phyloP scores from a whole-genome alignment of 2,888 invertebrate species.

The Callosobruchus maculatus region DNA sequence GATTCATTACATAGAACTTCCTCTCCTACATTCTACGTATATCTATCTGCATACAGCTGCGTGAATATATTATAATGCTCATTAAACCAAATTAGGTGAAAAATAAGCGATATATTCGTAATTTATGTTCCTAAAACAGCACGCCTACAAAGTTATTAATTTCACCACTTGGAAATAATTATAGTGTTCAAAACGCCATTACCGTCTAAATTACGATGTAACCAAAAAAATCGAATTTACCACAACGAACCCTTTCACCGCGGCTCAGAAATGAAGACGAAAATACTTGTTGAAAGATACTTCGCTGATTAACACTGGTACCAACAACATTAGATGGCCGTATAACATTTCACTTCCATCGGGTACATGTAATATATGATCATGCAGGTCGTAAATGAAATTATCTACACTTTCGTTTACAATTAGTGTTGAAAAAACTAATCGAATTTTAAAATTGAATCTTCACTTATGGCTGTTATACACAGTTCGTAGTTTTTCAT shows the following conservation, averaged over 20 bases:
- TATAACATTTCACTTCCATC: not conserved
- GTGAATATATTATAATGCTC: not conserved
- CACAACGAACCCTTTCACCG: not conserved
- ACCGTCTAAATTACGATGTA: not conserved
- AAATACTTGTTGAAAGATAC: not conserved
- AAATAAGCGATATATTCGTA: not conserved
- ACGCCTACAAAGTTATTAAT: not conserved
- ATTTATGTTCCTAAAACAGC: not conserved
- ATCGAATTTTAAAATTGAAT: not conserved
- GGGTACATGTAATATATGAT: not conserved
- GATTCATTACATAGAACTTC: too few relatives aligned
- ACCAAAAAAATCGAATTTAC: not conserved
- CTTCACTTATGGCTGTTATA: not conserved
- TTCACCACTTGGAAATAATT: not conserved
- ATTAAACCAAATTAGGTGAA: not conserved
- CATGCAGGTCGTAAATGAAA: not conserved
- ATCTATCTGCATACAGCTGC: not conserved
- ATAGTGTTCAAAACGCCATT: not conserved
- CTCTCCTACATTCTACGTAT: too few relatives aligned
- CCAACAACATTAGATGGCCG: not conserved
- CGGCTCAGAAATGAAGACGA: not conserved
- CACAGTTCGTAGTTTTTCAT: too few relatives aligned
- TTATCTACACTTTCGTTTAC: not conserved
- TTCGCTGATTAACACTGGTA: not conserved
- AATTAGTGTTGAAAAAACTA: not conserved